Evolutionary conservation across 2,797 vertebrate species (phyloP).

Genomic region (Sebastes diaconus): DNA sequence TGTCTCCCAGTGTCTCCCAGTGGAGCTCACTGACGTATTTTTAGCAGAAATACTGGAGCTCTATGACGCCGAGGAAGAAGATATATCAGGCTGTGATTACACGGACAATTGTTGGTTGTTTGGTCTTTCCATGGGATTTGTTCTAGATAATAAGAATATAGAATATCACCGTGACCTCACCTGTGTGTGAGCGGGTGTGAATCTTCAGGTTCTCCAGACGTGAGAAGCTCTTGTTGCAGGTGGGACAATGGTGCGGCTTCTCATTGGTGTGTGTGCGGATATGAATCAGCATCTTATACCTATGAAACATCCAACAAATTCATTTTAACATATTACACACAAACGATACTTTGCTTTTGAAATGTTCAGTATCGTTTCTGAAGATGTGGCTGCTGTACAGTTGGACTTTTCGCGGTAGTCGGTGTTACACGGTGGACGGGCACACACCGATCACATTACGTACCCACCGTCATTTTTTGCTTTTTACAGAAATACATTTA

Average conservation of each 20-base stretch:
- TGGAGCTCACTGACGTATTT: no score
- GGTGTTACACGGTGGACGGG: no score
- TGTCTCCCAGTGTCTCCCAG: no score
- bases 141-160: neutral
- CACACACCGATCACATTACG: no score
- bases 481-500: no score
- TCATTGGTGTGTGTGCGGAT: slow-evolving; percentile 97
- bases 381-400: neutral
- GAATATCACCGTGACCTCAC: slow-evolving; percentile 70
- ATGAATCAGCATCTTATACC: slow-evolving; percentile 99
- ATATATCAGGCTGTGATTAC: no score
- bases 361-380: neutral
- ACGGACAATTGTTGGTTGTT: neutral
- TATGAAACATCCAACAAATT: slow-evolving; percentile 45
- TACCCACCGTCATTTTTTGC: no score
- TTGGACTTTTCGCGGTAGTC: no score
- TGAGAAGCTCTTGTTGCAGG: slow-evolving; percentile 97
- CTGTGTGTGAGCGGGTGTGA: slow-evolving; percentile 94
- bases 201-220: slow-evolving; percentile 98
- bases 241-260: slow-evolving; percentile 95
- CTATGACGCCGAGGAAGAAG: no score
- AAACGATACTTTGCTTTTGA: neutral
- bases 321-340: neutral
- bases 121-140: neutral
- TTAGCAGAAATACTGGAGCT: no score